Evolutionary conservation across 1,140 invertebrate species (phyloP), one percentile per base, ranked within the genome.

Genomic region (Acromyrmex heyeri): DNA sequence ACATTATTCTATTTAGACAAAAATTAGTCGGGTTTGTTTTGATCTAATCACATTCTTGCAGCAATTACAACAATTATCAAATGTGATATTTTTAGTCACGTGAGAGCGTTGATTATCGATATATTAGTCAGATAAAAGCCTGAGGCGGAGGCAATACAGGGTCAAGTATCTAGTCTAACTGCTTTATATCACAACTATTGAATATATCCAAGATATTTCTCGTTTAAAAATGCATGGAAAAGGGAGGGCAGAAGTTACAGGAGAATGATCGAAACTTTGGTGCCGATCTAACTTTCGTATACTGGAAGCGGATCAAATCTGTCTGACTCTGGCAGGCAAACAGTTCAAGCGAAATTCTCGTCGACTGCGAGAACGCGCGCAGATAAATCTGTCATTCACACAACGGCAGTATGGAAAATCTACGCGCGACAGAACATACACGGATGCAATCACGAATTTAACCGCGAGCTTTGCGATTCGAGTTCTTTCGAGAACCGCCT

Each of bases 371-470:
- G 44, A 44, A n/a, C 18, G 59, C 76, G 38, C 16, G 44, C 48
- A 82, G 67, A 59, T 82, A 72, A 82, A 82, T 82, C 78, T 59
- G 65, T 82, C 78, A 72, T 72, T 82, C 65, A 30, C 34, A 81
- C 59, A 67, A 78, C 27, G 21, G 50, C 12, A 21, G 48, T 70
- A 72, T 48, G 34, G 24, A 72, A 72, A 82, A 82, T 59, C 12
- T 67, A 65, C 34, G 48, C 14, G 44, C 77, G 78, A 44, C 67
- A 44, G 77, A 65, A 34, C 14, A 44, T 21, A 81, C 12, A 55
- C 50, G 21, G n/a, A 2, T 38, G 30, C 64, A 55, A 57, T 81
- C 78, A 27, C 50, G 30, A 21, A n/a, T 70, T 81, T 81, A 81
- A 69, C 48, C 30, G 48, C 76, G 38, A 79, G 27, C 76, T 61